Evolutionary conservation across 2,113 vertebrate genomes (phyloP).

Genomic region (Varanus komodoensis): DNA sequence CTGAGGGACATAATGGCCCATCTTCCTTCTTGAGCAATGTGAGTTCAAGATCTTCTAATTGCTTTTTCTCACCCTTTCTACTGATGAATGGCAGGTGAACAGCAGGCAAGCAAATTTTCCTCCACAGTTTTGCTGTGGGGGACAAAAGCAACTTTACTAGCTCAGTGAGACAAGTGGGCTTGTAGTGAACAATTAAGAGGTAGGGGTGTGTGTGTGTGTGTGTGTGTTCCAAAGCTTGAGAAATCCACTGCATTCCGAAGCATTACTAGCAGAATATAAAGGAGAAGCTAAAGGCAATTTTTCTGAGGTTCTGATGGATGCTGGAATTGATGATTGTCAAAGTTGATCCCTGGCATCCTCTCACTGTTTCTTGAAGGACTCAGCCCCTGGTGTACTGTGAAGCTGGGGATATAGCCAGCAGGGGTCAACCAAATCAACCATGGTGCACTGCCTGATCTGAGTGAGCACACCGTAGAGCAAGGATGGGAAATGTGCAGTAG

Average conservation of each 20-base stretch:
- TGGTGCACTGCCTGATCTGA: background rate
- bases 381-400: background rate
- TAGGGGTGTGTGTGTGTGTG: no score
- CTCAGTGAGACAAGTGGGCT: no score
- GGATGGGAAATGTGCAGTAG: no score
- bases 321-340: no score
- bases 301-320: no score
- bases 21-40: background rate
- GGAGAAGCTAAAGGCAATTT: no score
- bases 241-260: no score
- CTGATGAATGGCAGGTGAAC: background rate
- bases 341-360: background rate
- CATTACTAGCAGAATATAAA: no score
- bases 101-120: background rate
- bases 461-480: no score
- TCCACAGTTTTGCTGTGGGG: background rate
- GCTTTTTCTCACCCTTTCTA: background rate
- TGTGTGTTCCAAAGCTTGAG: no score
- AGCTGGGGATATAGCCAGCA: no score
- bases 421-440: background rate
- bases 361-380: background rate
- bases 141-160: background rate
- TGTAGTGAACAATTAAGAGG: no score
- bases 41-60: background rate
- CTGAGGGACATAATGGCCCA: background rate